Evolutionary conservation across 2,888 invertebrate genomes (phyloP).

Genomic region (Drosophila atroscutellata): DNA sequence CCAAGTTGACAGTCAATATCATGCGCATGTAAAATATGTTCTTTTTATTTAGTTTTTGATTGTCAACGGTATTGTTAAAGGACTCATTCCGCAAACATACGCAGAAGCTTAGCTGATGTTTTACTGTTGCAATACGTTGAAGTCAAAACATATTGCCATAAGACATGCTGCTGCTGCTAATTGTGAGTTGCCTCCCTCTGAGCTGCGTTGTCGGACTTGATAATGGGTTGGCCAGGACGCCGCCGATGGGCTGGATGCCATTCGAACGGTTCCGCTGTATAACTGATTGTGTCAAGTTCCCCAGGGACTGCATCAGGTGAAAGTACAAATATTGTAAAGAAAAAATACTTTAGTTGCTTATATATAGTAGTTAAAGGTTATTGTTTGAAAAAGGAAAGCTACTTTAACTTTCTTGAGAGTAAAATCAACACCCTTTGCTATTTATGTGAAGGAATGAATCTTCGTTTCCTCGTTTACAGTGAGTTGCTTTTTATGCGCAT

Average conservation of each 20-base stretch:
- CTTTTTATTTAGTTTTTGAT: not conserved
- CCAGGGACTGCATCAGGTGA: slow-evolving; percentile 88
- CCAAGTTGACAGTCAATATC: not conserved
- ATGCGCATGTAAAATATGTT: not conserved
- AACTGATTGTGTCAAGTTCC: slow-evolving; percentile 87
- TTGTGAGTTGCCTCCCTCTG: slow-evolving; percentile 1
- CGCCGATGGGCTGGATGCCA: slow-evolving; percentile 90
- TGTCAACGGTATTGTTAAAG: not conserved
- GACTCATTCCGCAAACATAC: slow-evolving; percentile 2
- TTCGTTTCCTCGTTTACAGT: slow-evolving; percentile 83
- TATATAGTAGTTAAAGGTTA: not conserved
- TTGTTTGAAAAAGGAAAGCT: not conserved
- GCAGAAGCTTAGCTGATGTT: slow-evolving; percentile 4
- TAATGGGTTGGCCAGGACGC: slow-evolving; percentile 88
- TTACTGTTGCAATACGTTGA: not conserved
- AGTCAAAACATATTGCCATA: slow-evolving; percentile 6
- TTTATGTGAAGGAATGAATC: not conserved
- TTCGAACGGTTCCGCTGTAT: slow-evolving; percentile 88
- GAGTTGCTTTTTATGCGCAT: slow-evolving; percentile 88
- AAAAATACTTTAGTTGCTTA: not conserved
- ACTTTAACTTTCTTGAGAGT: not conserved
- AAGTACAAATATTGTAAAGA: not conserved
- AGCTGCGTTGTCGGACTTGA: slow-evolving; percentile 82
- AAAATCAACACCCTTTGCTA: not conserved
- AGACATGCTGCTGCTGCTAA: not conserved